Percentiles rank a stretch among this genome's conserved stretches.
Conservation (phyloP, 2,113 vertebrate species). For the Saimiri boliviensis region DNA sequence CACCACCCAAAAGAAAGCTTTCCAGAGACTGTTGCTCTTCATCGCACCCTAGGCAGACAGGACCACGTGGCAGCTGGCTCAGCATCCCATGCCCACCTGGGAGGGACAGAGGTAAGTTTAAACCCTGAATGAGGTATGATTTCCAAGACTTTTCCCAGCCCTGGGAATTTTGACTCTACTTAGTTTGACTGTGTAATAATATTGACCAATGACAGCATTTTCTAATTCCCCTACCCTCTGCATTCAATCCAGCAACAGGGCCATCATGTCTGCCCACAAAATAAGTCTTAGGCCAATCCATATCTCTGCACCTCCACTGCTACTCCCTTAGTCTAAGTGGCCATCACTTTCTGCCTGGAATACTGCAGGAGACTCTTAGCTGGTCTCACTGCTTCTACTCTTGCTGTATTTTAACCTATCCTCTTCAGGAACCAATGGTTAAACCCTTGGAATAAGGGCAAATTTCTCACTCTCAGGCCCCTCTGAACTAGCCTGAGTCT, state of each 20-base stretch:
- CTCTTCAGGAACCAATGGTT: background rate
- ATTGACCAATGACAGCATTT: background rate
- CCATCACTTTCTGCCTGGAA: background rate
- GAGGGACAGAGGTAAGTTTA: background rate
- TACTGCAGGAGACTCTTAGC: background rate
- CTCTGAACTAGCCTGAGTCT: background rate
- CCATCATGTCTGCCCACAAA: background rate
- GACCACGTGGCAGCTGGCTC: background rate
- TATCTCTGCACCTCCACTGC: background rate
- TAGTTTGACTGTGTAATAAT: background rate
- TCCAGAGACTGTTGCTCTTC: background rate
- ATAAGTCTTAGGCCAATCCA: background rate
- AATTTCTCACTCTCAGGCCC: background rate
- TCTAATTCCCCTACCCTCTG: background rate
- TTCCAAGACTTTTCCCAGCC: background rate
- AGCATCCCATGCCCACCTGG: too few species aligned
- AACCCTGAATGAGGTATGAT: background rate
- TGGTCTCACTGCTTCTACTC: background rate
- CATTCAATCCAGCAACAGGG: background rate
- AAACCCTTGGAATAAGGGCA: background rate
- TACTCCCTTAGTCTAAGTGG: too few species aligned
- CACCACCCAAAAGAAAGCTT: background rate
- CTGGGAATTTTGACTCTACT: background rate
- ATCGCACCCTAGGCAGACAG: accelerated
- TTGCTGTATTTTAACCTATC: background rate